phyloP scores from a whole-genome alignment of 2,797 vertebrate species.

The Ibycter americanus region DNA sequence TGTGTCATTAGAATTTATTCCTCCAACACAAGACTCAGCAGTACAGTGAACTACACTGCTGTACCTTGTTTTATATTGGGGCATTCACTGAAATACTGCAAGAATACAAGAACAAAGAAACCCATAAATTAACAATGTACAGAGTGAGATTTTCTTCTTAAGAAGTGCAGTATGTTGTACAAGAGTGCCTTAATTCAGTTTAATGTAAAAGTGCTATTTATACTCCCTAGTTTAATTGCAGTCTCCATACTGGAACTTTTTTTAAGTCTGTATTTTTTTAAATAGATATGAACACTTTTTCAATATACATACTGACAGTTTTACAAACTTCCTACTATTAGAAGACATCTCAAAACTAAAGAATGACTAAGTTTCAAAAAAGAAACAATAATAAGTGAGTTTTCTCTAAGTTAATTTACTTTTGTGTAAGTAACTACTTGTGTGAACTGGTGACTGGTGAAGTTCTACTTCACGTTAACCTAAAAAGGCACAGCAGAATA shows the following conservation, averaged over 20 bases:
- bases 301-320: neutral
- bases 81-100: neutral
- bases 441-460: neutral
- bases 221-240: neutral
- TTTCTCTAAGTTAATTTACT: neutral
- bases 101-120: neutral
- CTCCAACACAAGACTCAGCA: neutral
- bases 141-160: neutral
- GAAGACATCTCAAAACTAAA: neutral
- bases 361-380: neutral
- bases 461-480: neutral
- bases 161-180: neutral
- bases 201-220: neutral
- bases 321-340: neutral
- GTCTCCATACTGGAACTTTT: neutral
- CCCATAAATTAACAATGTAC: neutral
- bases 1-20: neutral
- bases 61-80: neutral
- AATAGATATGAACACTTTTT: neutral
- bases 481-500: neutral
- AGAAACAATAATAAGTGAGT: fast-evolving
- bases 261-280: neutral
- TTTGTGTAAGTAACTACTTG: neutral
- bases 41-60: neutral
- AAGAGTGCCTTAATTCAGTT: neutral